Conservation (phyloP, 2,113 vertebrate genomes). For the Pituophis catenifer region DNA sequence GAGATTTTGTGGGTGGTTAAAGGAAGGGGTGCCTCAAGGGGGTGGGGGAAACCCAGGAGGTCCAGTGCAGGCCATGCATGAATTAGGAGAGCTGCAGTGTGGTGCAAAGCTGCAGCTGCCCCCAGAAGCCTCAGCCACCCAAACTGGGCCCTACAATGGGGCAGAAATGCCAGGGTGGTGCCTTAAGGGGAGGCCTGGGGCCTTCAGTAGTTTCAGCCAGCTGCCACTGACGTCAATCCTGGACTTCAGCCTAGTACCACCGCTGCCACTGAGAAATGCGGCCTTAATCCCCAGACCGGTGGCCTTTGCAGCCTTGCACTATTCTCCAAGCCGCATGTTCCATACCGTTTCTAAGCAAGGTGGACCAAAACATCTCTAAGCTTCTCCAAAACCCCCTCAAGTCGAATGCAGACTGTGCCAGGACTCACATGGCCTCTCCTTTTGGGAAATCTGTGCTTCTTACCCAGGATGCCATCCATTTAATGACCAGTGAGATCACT, state of each 20-base stretch:
- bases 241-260: too few relatives aligned
- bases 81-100: background rate
- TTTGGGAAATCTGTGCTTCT: background rate
- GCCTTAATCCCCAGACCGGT: background rate
- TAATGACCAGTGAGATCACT: background rate
- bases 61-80: background rate
- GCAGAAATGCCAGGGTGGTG: background rate
- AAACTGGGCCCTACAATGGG: background rate
- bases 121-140: background rate
- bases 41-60: fast-evolving
- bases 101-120: too few relatives aligned
- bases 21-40: background rate
- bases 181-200: background rate
- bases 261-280: background rate
- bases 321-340: background rate
- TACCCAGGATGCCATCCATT: background rate
- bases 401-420: background rate
- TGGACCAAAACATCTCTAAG: background rate
- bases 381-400: background rate
- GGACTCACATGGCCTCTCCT: too few relatives aligned
- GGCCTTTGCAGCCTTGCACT: background rate
- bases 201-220: too few relatives aligned
- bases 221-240: too few relatives aligned
- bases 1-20: background rate
- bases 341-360: background rate